Conservation (phyloP, 2,888 invertebrate species). For the Archaeoteleia sp. region DNA sequence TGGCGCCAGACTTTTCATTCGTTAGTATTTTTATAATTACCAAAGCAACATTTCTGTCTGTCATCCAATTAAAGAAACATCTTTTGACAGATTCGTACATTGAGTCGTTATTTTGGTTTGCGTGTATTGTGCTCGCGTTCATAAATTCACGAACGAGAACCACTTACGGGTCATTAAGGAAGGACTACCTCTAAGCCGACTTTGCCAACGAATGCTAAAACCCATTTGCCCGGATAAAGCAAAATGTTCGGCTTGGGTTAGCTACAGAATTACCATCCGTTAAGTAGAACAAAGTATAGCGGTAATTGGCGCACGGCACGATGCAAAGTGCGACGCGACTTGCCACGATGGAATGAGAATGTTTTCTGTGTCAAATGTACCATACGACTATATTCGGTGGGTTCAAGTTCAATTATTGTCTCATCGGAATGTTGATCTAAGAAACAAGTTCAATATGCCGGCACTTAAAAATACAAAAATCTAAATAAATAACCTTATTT, state of each 20-base stretch:
- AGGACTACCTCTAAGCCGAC: constrained; percentile 11
- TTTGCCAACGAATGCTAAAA: constrained; percentile 17
- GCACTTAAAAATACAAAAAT: too few relatives aligned
- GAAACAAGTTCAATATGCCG: too few relatives aligned
- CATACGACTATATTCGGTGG: too few relatives aligned
- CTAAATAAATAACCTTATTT: too few relatives aligned
- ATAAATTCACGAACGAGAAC: constrained; percentile 4
- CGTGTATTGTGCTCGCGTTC: not conserved
- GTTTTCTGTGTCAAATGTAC: too few relatives aligned
- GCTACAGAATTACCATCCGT: constrained; percentile 12
- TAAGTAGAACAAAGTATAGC: constrained; percentile 12
- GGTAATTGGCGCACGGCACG: constrained; percentile 1
- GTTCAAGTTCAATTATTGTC: too few relatives aligned
- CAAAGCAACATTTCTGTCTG: too few relatives aligned
- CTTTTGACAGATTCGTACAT: not conserved
- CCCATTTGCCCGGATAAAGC: constrained; percentile 18
- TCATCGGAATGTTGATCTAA: too few relatives aligned
- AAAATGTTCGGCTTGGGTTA: constrained; percentile 12
- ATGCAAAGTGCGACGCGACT: constrained; percentile 1
- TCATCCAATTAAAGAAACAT: too few relatives aligned
- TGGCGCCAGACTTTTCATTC: too few relatives aligned
- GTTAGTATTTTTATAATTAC: too few relatives aligned
- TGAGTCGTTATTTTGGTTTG: not conserved
- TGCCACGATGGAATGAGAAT: not conserved
- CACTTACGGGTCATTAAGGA: constrained; percentile 11